These are phyloP conservation scores for Leptoclinus maculatus DNA, from an alignment of 2,797 vertebrate species.

Conservation along the genomic window DNA sequence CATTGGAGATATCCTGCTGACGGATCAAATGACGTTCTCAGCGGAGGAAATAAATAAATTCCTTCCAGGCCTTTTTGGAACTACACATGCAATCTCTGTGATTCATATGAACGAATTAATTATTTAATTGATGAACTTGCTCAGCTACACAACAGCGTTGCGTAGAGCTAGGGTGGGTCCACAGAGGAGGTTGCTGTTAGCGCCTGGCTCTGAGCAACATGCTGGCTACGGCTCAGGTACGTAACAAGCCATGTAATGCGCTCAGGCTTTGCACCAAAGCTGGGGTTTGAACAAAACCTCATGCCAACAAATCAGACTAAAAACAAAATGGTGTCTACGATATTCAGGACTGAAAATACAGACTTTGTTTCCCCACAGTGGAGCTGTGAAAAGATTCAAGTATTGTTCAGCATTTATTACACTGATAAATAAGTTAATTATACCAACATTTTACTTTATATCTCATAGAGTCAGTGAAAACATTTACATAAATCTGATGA, in stretches of 20 bases:
- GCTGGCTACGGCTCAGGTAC: constrained; percentile 59
- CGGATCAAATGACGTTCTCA: constrained; percentile 36
- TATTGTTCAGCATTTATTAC: constrained; percentile 17
- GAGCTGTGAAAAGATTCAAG: constrained; percentile 2
- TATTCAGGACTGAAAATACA: constrained; percentile 17
- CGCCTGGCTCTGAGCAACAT: constrained; percentile 39
- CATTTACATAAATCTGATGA: constrained; percentile 26
- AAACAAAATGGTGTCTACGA: constrained; percentile 39
- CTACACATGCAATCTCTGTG: constrained; percentile 24
- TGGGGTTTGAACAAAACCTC: constrained; percentile 54
- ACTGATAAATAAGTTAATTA: constrained; percentile 13
- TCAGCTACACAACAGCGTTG: constrained; percentile 31
- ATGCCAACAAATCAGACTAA: constrained; percentile 60
- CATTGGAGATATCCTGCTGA: constrained; percentile 35
- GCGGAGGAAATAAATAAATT: constrained; percentile 24
- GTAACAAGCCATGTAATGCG: constrained; percentile 71
- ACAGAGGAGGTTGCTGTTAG: constrained; percentile 48
- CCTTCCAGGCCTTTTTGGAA: constrained; percentile 19
- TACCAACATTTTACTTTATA: constrained; percentile 8
- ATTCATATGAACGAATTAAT: constrained; percentile 39
- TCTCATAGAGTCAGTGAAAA: constrained; percentile 22
- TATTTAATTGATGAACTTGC: constrained; percentile 31
- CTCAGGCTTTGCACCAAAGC: constrained; percentile 61
- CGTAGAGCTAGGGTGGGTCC: constrained; percentile 38
- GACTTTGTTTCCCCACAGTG: constrained; percentile 3